phyloP scores from a whole-genome alignment of 2,888 invertebrate species.

The Eupithecia centaureata region DNA sequence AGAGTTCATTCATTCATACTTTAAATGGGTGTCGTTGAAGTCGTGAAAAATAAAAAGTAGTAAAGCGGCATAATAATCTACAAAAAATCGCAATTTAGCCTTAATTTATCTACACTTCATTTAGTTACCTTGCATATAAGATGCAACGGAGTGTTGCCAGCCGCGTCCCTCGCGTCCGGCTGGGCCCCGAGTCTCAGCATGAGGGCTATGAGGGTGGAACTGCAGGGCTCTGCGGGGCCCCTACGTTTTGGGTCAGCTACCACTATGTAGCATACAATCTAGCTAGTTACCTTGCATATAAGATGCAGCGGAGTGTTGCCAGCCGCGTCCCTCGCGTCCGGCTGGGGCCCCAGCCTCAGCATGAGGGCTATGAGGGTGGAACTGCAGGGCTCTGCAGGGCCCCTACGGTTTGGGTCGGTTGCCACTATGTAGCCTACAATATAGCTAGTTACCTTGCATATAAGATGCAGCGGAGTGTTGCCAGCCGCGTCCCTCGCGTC shows the following conservation, averaged over 20 bases:
- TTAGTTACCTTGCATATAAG: slow-evolving; percentile 88
- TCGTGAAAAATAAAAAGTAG: too few relatives aligned
- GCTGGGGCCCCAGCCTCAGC: slow-evolving; percentile 92
- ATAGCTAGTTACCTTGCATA: slow-evolving; percentile 85
- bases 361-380: slow-evolving; percentile 86
- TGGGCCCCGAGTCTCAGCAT: slow-evolving; percentile 92
- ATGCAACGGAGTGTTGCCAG: slow-evolving; percentile 95
- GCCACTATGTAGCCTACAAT: background rate
- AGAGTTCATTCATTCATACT: too few relatives aligned
- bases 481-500: slow-evolving; percentile 91
- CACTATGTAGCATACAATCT: background rate
- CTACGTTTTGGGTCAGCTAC: background rate
- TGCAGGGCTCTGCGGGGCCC: background rate
- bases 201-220: slow-evolving; percentile 83
- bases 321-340: slow-evolving; percentile 90
- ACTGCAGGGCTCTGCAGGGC: background rate
- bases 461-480: slow-evolving; percentile 94
- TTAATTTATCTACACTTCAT: too few relatives aligned
- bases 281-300: slow-evolving; percentile 85
- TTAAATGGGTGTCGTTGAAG: too few relatives aligned
- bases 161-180: slow-evolving; percentile 90
- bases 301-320: slow-evolving; percentile 96
- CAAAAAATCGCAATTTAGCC: too few relatives aligned
- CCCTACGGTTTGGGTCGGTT: slow-evolving; percentile 50
- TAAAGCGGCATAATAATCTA: too few relatives aligned